Base-by-base conservation (phyloP, 1,140 invertebrate species). In the Aporrectodea caliginosa region DNA sequence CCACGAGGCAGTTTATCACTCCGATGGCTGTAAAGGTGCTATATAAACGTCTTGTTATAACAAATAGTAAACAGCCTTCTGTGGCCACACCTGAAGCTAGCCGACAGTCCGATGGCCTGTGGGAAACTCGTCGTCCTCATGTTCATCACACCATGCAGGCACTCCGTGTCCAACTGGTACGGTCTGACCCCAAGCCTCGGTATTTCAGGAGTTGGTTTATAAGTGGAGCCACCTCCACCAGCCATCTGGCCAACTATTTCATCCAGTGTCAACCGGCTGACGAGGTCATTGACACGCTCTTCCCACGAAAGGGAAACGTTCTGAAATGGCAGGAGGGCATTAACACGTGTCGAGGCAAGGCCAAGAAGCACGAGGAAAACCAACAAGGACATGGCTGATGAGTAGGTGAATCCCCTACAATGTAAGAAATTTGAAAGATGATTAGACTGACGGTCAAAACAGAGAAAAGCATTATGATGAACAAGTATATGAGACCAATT, bases 111-210 rank as follows among this genome's bases (percentile, higher is more conserved):
- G 35, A 88, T 81, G 1, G 86, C 80, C 68, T 85, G 84, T 35
- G 86, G 85, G 77, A 87, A 87, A 27, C 84, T 82, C 6, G 86
- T 87, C 30, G 85, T 81, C n/a, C 14, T 27, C 70, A 72, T 72
- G 31, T 32, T 72, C 70, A 72, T 72, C 6, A 72, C 70, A 12
- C 70, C 70, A 32, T 72, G 70, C n/a, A 86, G 79, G 82, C 86
- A 87, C 80, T 87, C 86, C 0, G 85, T 87, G 70, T 84, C 82
- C 85, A 86, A 87, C 30, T 78, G 80, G 74, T 85, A 87, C 2
- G 83, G 85, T 12, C 80, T 81, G n/a, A 87, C 84, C 29, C 84
- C 84, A 0, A 87, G 81, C 43, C 84, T 81, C 1, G 73, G 73
- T 73, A 87, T 86, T 0, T 84, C 73, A 12, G 85, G 86, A 27